Evolutionary conservation across 2,113 vertebrate genomes (phyloP), one percentile per base, ranked within the genome.

Genomic region (chimpanzee (Pan troglodytes)): DNA sequence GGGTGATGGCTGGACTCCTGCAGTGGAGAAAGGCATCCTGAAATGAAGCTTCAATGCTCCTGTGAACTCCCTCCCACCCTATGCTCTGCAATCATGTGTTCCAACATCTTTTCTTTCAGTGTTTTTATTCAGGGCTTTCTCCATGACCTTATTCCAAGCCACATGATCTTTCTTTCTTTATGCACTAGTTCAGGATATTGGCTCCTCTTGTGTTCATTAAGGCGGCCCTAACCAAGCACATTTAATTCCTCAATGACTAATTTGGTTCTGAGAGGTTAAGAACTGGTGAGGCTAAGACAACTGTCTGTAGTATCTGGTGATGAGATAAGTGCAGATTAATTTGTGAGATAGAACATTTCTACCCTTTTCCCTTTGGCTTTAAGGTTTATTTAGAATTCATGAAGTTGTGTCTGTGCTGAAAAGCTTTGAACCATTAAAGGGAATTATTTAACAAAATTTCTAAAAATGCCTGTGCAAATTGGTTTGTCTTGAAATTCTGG

Each of bases 371-470:
- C 97, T 96, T 94, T 95, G 95, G 90, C 89, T 96, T 67, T 75
- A 88, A 90, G 93, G 61, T 97, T 98, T 98, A 94, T 98, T 98
- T 95, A 97, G 97, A 96, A 43, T 13, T 80, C 97, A 94, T 80
- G 96, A 96, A 97, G 95, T 98, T 96, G 72, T 96, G 95, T 89
- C 96, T 89, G 2, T 85, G 64, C 43, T 38, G 79, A 86, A 93
- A 97, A 92, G 82, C 98, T 40, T 38, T 68, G 61, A 52, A 20
- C 94, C 79, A 87, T 96, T 55, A 97, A 97, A 97, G 94, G 48
- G 67, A 93, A 98, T 91, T 78, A 75, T 97, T 98, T 98, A 97
- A 95, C 93, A 97, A 97, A 97, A 96, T 94, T 97, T 97, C 97
- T 98, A 68, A 97, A 98, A 98, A 94, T 79, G 91, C 40, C 64